Evolutionary conservation across 2,888 invertebrate genomes (phyloP), one percentile per base, ranked within the genome.

Genomic region (Nebria brevicollis): DNA sequence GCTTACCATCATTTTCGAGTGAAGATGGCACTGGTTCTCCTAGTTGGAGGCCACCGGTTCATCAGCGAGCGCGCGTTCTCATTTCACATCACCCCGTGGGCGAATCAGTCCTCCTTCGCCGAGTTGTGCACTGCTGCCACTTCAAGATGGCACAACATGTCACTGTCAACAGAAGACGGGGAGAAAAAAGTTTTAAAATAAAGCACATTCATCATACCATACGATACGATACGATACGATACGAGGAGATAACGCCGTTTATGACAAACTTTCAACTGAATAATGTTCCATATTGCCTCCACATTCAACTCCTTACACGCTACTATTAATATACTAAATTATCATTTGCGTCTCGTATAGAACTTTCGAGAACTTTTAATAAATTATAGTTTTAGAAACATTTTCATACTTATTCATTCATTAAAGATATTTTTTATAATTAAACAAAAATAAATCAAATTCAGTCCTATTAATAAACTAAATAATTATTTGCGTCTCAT

Each of bases 1-100:
- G 80, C 80, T 80, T 80, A 80, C 75, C 75, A 75, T 80, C 75
- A 70, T 75, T 80, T 78, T 34, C 11, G 54, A 75, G 34, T 34
- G 34, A 34, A 34, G 75, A 75, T 70, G 65, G 66, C 26, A 54
- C 26, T 25, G n/a, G 34, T 34, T 72, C 26, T 13, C 72, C 2
- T 8, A 70, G 70, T 66, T n/a, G n/a, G n/a, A 66, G 15, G 2
- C 70, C 25, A 11, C 7, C 13, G 25, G 70, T 20, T 68, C 15
- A 25, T 68, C 43, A 73, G 41, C 42, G 13, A 26, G 11, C 41
- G 41, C 13, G 41, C 73, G 20, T 73, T 34, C 34, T 11, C 72
- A 25, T 25, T 73, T 34, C 34, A 34, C 72, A 25, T 25, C 15
- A 26, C 26, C 72, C 73, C 13, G 73, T 43, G 26, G 8, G 26